Conservation (phyloP, 2,113 vertebrate species). For the Zeus faber region DNA sequence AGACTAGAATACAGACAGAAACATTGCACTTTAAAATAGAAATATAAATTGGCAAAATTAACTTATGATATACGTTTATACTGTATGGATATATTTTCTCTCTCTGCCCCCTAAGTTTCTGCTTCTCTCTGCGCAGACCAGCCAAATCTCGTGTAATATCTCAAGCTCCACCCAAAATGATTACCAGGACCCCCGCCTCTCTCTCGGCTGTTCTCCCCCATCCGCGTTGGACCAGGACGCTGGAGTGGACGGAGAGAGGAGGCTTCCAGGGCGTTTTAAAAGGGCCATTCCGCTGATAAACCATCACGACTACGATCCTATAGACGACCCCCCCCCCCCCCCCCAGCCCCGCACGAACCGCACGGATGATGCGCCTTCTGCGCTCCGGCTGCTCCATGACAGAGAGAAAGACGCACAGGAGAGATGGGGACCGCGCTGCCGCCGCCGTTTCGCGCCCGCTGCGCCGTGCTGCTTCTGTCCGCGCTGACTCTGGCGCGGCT, state of each 20-base stretch:
- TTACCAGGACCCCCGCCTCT: neutral
- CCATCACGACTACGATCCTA: conserved; percentile 14
- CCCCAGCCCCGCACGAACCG: conserved; percentile 9
- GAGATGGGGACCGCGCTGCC: conserved; percentile 52
- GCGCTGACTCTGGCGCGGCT: conserved; percentile 30
- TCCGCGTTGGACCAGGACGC: conserved; percentile 15
- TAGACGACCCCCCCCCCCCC: no score
- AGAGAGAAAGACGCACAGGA: conserved; percentile 46
- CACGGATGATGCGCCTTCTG: conserved; percentile 61
- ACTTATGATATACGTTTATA: no score
- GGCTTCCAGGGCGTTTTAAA: no score
- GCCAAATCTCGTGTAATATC: conserved; percentile 27
- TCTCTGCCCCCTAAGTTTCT: neutral
- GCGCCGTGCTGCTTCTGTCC: conserved; percentile 16
- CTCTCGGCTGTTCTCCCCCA: conserved; percentile 1
- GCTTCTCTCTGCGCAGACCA: neutral
- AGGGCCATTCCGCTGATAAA: neutral
- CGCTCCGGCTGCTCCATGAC: conserved; percentile 42
- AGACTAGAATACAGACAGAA: no score
- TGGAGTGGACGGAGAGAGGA: conserved; percentile 33
- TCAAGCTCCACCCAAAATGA: conserved; percentile 59
- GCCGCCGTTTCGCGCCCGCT: neutral
- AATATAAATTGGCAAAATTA: no score
- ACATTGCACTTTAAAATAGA: no score
- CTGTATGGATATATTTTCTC: neutral